These are phyloP conservation scores for Stenodera caucasica DNA, from an alignment of 2,888 invertebrate species.

Conservation along the genomic window DNA sequence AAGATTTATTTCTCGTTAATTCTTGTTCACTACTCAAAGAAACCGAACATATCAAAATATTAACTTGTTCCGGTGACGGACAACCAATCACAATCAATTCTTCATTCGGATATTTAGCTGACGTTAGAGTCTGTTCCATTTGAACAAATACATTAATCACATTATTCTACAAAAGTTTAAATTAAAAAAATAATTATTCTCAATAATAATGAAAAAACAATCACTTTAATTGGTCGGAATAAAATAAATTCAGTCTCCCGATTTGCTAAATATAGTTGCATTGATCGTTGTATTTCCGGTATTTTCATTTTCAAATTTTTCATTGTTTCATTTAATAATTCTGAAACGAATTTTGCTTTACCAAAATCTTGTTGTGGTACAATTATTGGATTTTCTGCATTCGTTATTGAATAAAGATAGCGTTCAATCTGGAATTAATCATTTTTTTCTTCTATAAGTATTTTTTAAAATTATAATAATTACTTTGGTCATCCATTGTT, in stretches of 20 bases:
- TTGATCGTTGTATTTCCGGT: conserved; percentile 80
- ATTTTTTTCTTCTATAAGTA: too few relatives aligned
- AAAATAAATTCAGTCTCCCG: conserved; percentile 96
- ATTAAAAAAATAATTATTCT: conserved; percentile 11
- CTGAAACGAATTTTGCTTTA: conserved; percentile 69
- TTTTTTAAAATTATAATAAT: too few relatives aligned
- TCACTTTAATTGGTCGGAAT: conserved; percentile 88
- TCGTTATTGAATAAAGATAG: conserved; percentile 25
- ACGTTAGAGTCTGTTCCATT: conserved; percentile 73
- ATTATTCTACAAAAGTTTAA: conserved; percentile 76
- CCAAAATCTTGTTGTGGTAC: conserved; percentile 61
- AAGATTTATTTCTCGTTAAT: background rate
- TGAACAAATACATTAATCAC: conserved; percentile 87
- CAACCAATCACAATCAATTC: conserved; percentile 83
- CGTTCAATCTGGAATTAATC: conserved; percentile 30
- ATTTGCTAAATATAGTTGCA: conserved; percentile 95
- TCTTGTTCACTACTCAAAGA: conserved; percentile 62
- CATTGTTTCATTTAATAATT: conserved; percentile 75
- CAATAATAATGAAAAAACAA: conserved; percentile 16
- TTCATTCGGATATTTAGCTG: conserved; percentile 78
- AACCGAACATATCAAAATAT: conserved; percentile 81
- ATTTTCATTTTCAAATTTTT: conserved; percentile 78
- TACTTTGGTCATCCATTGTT: conserved; percentile 72
- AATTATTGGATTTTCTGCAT: conserved; percentile 24
- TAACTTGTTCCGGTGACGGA: conserved; percentile 91